These are phyloP conservation scores for Oegoconia quadripuncta DNA, from an alignment of 2,888 invertebrate species.

Conservation along the genomic window DNA sequence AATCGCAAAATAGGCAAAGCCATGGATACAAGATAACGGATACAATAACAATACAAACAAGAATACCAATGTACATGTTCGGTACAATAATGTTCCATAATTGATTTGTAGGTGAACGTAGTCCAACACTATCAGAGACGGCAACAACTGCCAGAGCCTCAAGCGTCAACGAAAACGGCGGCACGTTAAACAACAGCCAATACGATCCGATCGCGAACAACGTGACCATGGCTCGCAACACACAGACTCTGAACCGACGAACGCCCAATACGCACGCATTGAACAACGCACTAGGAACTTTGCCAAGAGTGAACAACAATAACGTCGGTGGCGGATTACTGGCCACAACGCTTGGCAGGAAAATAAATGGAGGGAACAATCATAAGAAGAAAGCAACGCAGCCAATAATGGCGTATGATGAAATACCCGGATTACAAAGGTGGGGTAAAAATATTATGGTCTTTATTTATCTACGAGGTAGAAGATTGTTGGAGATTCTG, in stretches of 20 bases:
- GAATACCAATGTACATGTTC: too few relatives aligned
- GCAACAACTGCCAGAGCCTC: conserved; percentile 90
- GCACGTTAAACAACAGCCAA: conserved; percentile 52
- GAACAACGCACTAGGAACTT: conserved; percentile 66
- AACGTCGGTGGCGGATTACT: conserved; percentile 50
- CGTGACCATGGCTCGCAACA: conserved; percentile 53
- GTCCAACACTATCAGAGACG: conserved; percentile 90
- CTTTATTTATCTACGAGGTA: conserved; percentile 1
- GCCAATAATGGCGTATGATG: conserved; percentile 78
- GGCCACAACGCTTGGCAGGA: conserved; percentile 67
- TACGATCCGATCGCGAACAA: conserved; percentile 53
- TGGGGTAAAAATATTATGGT: conserved; percentile 22
- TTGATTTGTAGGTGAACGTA: conserved; percentile 81
- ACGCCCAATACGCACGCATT: conserved; percentile 55
- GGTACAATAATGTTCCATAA: background rate
- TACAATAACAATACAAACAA: too few relatives aligned
- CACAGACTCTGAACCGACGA: conserved; percentile 65
- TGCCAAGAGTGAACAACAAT: conserved; percentile 65
- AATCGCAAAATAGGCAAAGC: too few relatives aligned
- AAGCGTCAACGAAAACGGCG: conserved; percentile 77
- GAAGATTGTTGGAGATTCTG: too few relatives aligned
- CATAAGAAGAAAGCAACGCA: conserved; percentile 73
- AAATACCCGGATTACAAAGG: conserved; percentile 79
- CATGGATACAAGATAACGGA: too few relatives aligned
- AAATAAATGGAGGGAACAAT: conserved; percentile 73